These are phyloP conservation scores for Crocuta crocuta DNA, from an alignment of 2,113 vertebrate species.

Conservation along the genomic window DNA sequence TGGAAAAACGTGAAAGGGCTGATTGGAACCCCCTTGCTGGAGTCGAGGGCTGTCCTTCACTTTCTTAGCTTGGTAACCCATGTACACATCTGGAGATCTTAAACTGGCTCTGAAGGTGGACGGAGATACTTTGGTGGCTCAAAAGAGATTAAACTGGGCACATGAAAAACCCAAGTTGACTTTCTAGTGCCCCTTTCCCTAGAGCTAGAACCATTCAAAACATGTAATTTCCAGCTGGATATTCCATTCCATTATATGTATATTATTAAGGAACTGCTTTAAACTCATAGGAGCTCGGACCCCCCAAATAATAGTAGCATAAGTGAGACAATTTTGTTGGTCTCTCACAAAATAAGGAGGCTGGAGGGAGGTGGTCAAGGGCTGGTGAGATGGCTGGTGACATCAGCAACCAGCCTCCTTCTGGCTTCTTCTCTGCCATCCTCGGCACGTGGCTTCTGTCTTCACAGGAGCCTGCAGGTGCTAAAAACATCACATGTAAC, in stretches of 20 bases:
- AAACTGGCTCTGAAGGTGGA: not conserved
- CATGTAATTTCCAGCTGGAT: not conserved
- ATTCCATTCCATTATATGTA: not conserved
- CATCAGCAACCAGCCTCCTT: not conserved
- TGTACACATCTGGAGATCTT: not conserved
- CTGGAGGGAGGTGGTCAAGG: not conserved
- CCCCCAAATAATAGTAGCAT: not conserved
- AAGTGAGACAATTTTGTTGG: not conserved
- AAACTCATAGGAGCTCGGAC: not conserved
- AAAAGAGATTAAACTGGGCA: not conserved
- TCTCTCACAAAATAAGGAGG: not conserved
- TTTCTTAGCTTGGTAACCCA: not conserved
- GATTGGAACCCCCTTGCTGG: not conserved
- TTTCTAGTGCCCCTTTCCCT: not conserved
- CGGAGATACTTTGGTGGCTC: not conserved
- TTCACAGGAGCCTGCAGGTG: not conserved
- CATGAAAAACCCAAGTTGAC: not conserved
- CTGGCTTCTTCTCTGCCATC: not conserved
- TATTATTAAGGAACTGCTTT: not conserved
- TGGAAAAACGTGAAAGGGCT: not conserved
- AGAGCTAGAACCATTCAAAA: not conserved
- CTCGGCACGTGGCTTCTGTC: not conserved
- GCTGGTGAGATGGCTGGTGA: not conserved
- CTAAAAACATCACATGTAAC: not conserved
- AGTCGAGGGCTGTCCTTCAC: not conserved